Conservation (phyloP, 2,797 vertebrate species). For the Poecile montanus region DNA sequence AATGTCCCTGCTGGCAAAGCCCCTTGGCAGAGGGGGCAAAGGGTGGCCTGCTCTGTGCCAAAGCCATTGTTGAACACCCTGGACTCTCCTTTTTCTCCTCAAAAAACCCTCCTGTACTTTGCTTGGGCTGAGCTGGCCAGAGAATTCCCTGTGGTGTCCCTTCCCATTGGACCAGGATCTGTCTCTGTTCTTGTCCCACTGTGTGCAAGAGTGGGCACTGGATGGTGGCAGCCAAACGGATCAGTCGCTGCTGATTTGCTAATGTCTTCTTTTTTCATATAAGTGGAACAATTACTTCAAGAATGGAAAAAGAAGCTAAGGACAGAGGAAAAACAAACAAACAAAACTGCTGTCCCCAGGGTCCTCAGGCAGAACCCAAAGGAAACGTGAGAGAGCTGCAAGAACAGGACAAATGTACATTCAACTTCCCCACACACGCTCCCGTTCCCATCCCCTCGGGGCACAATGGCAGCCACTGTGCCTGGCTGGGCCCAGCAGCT, state of each 20-base stretch:
- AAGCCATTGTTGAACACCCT: not conserved
- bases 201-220: not conserved
- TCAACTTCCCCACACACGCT: not conserved
- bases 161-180: not conserved
- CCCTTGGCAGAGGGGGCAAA: constrained; percentile 43
- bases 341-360: not conserved
- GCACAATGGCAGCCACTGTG: constrained; percentile 40
- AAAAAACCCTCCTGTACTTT: not conserved
- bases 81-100: not conserved
- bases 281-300: not conserved
- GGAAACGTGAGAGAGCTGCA: not conserved
- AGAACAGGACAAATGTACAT: not conserved
- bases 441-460: not conserved
- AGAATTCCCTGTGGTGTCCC: not conserved
- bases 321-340: not conserved
- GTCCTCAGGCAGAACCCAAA: not conserved
- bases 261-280: not conserved
- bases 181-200: not conserved
- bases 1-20: constrained; percentile 45
- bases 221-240: not conserved
- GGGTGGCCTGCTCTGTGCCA: constrained; percentile 8
- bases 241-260: not conserved
- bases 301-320: not conserved
- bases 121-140: not conserved
- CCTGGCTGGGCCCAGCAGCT: constrained; percentile 2